Evolutionary conservation across 2,888 invertebrate species (phyloP).

Genomic region (Leucoptera coffeella): DNA sequence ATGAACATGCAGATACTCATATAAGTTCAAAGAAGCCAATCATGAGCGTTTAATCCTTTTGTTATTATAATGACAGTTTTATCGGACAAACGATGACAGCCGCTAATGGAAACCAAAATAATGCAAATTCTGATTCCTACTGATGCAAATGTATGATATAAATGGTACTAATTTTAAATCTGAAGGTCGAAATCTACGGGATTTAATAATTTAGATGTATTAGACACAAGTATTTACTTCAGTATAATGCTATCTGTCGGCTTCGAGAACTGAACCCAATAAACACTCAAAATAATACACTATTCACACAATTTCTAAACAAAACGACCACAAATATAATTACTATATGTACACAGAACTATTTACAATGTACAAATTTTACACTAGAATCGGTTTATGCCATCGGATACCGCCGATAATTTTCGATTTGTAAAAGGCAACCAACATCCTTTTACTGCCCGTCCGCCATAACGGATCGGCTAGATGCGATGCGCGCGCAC

Average conservation of each 20-base stretch:
- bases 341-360: constrained; percentile 68
- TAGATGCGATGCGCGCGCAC: constrained; percentile 51
- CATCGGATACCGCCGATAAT: constrained; percentile 62
- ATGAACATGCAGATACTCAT: too few species aligned
- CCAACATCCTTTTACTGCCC: constrained; percentile 46
- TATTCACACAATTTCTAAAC: constrained; percentile 57
- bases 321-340: constrained; percentile 61
- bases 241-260: constrained; percentile 46
- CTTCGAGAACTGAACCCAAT: constrained; percentile 57
- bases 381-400: constrained; percentile 58
- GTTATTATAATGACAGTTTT: constrained; percentile 35
- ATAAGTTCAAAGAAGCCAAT: too few species aligned
- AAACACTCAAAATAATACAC: constrained; percentile 55
- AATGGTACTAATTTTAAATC: too few species aligned
- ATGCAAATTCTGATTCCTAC: constrained; percentile 41
- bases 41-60: constrained; percentile 22
- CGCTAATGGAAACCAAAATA: constrained; percentile 45
- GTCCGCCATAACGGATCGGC: constrained; percentile 48
- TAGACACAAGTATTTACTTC: constrained; percentile 32
- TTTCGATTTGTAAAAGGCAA: constrained; percentile 51
- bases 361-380: constrained; percentile 67
- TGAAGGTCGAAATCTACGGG: too few species aligned
- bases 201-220: constrained; percentile 22
- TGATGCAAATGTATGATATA: neutral
- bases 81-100: constrained; percentile 42